Evolutionary conservation across 2,113 vertebrate species (phyloP).

Genomic region (Phylloscopus whistleri): DNA sequence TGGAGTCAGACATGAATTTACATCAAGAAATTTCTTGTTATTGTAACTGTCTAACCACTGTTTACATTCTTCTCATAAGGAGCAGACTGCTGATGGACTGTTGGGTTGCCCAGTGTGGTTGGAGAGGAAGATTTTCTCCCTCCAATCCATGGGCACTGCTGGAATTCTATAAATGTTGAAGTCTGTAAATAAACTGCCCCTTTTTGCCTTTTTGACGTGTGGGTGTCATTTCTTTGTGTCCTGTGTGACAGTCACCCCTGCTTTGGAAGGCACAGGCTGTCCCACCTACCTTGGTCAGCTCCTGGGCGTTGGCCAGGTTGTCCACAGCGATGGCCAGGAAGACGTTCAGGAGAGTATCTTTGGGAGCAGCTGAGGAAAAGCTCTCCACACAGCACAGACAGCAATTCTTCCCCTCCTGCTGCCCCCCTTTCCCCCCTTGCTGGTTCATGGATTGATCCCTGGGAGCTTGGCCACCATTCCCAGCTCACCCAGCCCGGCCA

Average conservation of each 20-base stretch:
- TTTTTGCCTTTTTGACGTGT: no score
- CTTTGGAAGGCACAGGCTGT: neutral
- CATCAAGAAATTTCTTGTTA: no score
- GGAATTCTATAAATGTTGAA: no score
- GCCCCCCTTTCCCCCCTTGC: fast-evolving
- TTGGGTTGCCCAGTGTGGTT: no score
- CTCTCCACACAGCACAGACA: neutral
- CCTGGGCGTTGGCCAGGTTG: conserved; percentile 94
- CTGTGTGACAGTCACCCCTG: fast-evolving
- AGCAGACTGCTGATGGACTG: no score
- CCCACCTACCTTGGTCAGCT: conserved; percentile 87
- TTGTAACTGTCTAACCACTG: no score
- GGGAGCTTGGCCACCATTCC: neutral
- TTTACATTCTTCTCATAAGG: no score
- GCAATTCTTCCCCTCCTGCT: fast-evolving
- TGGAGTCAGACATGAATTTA: no score
- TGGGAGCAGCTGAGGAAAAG: conserved; percentile 73
- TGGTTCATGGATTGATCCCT: fast-evolving
- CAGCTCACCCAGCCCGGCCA: neutral
- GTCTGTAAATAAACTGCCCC: no score
- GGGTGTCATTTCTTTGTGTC: no score
- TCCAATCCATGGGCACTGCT: no score
- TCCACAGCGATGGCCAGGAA: conserved; percentile 96
- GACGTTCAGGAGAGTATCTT: conserved; percentile 93
- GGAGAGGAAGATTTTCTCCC: no score